Conservation (phyloP, 1,140 invertebrate genomes). For the Atta colombica region DNA sequence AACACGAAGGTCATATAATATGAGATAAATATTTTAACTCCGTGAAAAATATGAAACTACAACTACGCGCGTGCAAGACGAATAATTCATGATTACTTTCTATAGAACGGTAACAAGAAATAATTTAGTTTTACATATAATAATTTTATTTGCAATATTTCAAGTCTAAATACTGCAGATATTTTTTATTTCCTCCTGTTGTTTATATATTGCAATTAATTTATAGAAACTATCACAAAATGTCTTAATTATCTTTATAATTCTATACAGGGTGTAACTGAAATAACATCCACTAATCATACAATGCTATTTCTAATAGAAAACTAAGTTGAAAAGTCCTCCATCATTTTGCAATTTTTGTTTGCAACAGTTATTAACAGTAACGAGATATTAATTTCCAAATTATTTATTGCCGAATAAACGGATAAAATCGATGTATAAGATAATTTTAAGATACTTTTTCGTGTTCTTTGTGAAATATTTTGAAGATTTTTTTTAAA, state of each 20-base stretch:
- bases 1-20: slow-evolving; percentile 45
- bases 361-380: too few relatives aligned
- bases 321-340: too few relatives aligned
- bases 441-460: too few relatives aligned
- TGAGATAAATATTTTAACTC: slow-evolving; percentile 49
- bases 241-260: not conserved
- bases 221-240: not conserved
- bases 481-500: too few relatives aligned
- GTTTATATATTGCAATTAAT: slow-evolving; percentile 1
- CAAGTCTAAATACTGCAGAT: not conserved
- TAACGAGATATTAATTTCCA: too few relatives aligned
- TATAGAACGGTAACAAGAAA: slow-evolving; percentile 15
- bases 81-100: slow-evolving; percentile 40
- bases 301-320: too few relatives aligned
- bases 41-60: slow-evolving; percentile 33
- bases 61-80: not conserved
- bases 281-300: too few relatives aligned
- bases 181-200: not conserved
- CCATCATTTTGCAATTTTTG: too few relatives aligned
- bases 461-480: too few relatives aligned
- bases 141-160: slow-evolving; percentile 4
- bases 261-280: too few relatives aligned
- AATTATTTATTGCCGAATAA: too few relatives aligned
- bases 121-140: not conserved
- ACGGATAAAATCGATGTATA: too few relatives aligned